Percentiles rank a stretch among this genome's conserved stretches.
phyloP scores from a whole-genome alignment of 1,140 invertebrate species.

The Rhopalosiphum padi region DNA sequence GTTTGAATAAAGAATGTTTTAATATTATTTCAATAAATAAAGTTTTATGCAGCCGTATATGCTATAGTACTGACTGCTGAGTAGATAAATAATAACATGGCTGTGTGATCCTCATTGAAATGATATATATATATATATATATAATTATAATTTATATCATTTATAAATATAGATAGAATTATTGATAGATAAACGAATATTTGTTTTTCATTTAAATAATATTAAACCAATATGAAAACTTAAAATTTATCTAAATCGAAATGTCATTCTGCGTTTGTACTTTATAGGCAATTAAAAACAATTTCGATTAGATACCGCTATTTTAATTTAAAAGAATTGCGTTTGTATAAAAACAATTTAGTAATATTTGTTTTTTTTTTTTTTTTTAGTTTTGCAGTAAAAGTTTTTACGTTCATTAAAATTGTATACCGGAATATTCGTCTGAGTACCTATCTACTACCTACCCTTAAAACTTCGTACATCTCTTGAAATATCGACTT shows the following conservation, averaged over 20 bases:
- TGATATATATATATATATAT: too few species aligned
- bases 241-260: neutral
- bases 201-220: slow-evolving; percentile 3
- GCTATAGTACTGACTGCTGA: too few species aligned
- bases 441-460: neutral
- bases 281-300: neutral
- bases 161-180: neutral
- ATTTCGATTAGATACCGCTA: neutral
- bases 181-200: neutral
- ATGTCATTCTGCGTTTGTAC: neutral
- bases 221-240: neutral
- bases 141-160: neutral
- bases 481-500: slow-evolving; percentile 34
- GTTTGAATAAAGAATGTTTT: too few species aligned
- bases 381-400: neutral
- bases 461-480: neutral
- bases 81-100: too few species aligned
- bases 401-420: slow-evolving; percentile 24
- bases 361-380: neutral
- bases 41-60: too few species aligned
- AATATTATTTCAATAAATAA: too few species aligned
- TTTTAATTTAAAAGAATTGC: neutral
- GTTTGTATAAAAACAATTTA: neutral
- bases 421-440: slow-evolving; percentile 21
- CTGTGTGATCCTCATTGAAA: neutral